These are phyloP conservation scores for Phasianus colchicus DNA, from an alignment of 2,113 vertebrate genomes.

Conservation along the genomic window DNA sequence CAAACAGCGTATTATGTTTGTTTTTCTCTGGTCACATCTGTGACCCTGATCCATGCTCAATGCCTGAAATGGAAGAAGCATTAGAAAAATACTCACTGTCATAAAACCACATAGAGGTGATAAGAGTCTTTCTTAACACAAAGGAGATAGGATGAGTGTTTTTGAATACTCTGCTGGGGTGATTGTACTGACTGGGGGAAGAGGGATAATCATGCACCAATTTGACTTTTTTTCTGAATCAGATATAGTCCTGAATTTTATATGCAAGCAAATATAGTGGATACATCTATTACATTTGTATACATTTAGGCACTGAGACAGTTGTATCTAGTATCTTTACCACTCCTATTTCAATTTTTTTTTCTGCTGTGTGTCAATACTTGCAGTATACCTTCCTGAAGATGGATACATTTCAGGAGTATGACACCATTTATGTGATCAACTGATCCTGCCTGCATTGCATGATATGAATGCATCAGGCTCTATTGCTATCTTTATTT, in stretches of 20 bases:
- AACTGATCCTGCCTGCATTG: background rate
- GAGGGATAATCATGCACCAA: slow-evolving; percentile 39
- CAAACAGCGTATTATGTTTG: slow-evolving; percentile 5
- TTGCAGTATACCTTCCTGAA: background rate
- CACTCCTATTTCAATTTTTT: background rate
- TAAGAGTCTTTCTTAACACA: slow-evolving; percentile 52
- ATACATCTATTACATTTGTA: slow-evolving; percentile 23
- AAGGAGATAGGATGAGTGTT: slow-evolving; percentile 55
- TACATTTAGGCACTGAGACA: background rate
- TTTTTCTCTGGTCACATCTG: slow-evolving; percentile 32
- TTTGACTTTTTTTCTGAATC: slow-evolving; percentile 22
- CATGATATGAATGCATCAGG: background rate
- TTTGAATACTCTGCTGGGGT: slow-evolving; percentile 35
- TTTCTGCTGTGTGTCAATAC: background rate
- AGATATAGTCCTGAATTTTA: slow-evolving; percentile 22
- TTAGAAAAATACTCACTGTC: slow-evolving; percentile 23
- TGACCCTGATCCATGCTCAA: slow-evolving; percentile 30
- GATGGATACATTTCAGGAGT: background rate
- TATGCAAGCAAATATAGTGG: slow-evolving; percentile 9
- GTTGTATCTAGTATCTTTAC: background rate
- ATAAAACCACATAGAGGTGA: slow-evolving; percentile 42
- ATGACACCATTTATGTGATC: background rate
- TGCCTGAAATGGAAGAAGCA: slow-evolving; percentile 22
- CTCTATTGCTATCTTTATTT: slow-evolving; percentile 12
- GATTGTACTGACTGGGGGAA: slow-evolving; percentile 39